Conservation (phyloP, 2,888 invertebrate species). For the Chouioia cunea region DNA sequence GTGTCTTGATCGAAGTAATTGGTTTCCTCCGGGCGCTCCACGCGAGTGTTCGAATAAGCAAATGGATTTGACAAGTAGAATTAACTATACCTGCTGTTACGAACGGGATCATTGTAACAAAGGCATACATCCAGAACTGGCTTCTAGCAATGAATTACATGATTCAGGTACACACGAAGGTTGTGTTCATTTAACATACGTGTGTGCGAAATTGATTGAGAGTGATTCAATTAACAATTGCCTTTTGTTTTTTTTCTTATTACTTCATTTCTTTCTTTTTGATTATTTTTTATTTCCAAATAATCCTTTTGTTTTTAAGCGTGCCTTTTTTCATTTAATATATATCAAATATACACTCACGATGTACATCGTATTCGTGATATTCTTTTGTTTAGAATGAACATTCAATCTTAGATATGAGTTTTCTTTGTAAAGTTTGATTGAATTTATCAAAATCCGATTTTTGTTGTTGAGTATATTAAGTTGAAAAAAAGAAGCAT, state of each 20-base stretch:
- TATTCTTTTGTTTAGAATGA: too few relatives aligned
- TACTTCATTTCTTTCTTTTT: constrained; percentile 9
- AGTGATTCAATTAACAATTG: constrained; percentile 8
- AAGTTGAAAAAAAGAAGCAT: too few relatives aligned
- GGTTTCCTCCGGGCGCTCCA: constrained; percentile 76
- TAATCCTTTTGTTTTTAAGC: not conserved
- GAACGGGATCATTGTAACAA: constrained; percentile 74
- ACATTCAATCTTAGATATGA: too few relatives aligned
- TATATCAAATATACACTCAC: too few relatives aligned
- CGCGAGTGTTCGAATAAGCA: constrained; percentile 49
- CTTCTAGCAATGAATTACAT: not conserved
- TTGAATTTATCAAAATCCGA: too few relatives aligned
- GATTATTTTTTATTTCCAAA: constrained; percentile 13
- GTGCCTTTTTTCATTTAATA: too few relatives aligned
- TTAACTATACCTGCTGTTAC: constrained; percentile 67
- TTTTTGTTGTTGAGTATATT: too few relatives aligned
- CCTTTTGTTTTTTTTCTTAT: constrained; percentile 5
- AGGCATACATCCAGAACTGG: too few relatives aligned
- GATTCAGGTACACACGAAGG: constrained; percentile 38
- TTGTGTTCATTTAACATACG: not conserved
- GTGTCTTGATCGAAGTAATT: constrained; percentile 70
- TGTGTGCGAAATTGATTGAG: constrained; percentile 10
- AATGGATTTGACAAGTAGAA: constrained; percentile 27
- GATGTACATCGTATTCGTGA: too few relatives aligned
- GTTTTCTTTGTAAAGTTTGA: too few relatives aligned